These are phyloP conservation scores for Platysteira castanea DNA, from an alignment of 2,113 vertebrate genomes.

Conservation along the genomic window DNA sequence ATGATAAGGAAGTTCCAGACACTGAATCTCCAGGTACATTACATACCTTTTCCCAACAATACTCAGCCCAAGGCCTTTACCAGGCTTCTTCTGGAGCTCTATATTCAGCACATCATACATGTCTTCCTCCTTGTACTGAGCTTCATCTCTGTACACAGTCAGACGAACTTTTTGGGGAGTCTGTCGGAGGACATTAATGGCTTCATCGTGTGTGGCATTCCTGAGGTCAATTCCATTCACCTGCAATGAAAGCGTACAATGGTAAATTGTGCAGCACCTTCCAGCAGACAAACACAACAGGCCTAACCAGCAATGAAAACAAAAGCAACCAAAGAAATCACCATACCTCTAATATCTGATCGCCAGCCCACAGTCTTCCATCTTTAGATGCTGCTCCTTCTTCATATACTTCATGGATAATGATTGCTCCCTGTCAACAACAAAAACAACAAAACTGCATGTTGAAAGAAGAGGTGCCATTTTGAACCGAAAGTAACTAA, in stretches of 20 bases:
- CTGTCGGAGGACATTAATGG: conserved; percentile 93
- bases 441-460: not conserved
- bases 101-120: conserved; percentile 87
- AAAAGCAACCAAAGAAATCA: not conserved
- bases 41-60: conserved; percentile 92
- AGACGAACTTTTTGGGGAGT: conserved; percentile 89
- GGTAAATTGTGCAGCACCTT: not conserved
- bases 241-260: conserved; percentile 51
- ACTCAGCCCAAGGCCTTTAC: conserved; percentile 91
- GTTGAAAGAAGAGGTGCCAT: not conserved
- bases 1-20: not conserved
- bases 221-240: conserved; percentile 92
- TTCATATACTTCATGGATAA: conserved; percentile 98
- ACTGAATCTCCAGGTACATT: not conserved
- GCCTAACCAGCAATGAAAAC: not conserved
- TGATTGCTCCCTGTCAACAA: conserved; percentile 86
- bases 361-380: conserved; percentile 94
- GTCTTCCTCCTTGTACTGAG: conserved; percentile 94
- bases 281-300: not conserved
- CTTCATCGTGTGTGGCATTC: conserved; percentile 91
- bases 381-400: conserved; percentile 97
- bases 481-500: not conserved
- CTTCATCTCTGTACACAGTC: conserved; percentile 89
- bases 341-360: conserved; percentile 93
- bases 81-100: conserved; percentile 89